Base-by-base conservation (phyloP, 2,888 invertebrate species). In the Ormyrus thymus region DNA sequence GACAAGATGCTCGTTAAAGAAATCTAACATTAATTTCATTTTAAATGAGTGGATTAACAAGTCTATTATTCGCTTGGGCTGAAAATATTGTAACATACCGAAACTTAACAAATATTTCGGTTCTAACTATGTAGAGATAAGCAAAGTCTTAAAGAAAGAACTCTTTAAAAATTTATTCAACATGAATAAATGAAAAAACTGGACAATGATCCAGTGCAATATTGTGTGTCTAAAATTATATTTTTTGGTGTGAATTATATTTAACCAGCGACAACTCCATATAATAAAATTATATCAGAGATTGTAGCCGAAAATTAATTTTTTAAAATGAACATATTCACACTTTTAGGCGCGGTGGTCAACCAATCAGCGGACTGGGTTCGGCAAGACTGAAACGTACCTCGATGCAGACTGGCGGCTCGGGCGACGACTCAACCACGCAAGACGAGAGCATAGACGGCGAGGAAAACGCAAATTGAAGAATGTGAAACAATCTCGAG, bases 371-470 rank as follows among this genome's bases (percentile, higher is more conserved):
- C 84, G 92, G 92, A 0, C 90, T 95, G 75, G 92, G 94, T 50
- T 92, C 94, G 1, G 91, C 94, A 74, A 91, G 93, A 55, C 92
- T 94, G 85, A 95, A 95, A 91, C 93, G 95, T 76, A 92, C 94
- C 53, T 95, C 95, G 6, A 92, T 95, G 65, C 94, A 93, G 86
- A 92, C 94, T 45, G 91, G 92, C 83, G 94, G 94, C 83, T 94
- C 94, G 62, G 95, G 95, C 8, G 95, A 95, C 90, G 95, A 95
- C 90, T 94, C 94, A 79, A 92, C 94, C 87, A 94, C 94, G 84
- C 94, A 95, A 90, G 94, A 95, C 90, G 95, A 95, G 88, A 94
- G 94, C 85, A 92, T 94, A 90, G 95, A 95, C 89, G 95, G 94
- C 86, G 94, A 95, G 86, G 95, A 95, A 83, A 91, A 91, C 82